These are phyloP conservation scores for Drosophila sordidula DNA, from an alignment of 2,888 invertebrate species.

Conservation along the genomic window DNA sequence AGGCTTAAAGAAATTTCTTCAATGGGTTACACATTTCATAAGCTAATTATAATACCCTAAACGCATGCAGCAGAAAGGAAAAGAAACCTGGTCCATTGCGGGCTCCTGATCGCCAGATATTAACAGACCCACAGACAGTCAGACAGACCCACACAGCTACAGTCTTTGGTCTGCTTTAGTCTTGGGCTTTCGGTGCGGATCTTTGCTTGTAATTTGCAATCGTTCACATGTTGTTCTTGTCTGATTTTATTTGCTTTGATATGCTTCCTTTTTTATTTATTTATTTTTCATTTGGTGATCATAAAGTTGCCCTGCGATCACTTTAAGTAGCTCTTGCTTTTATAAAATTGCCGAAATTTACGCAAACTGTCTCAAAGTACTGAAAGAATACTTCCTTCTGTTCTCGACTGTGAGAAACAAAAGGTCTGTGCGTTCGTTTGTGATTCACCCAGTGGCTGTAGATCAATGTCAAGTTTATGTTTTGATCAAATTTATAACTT, in stretches of 20 bases:
- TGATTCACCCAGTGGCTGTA: constrained; percentile 55
- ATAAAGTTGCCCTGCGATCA: constrained; percentile 62
- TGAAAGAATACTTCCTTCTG: constrained; percentile 46
- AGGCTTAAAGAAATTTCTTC: too few species aligned
- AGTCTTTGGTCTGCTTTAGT: constrained; percentile 9
- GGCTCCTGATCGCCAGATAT: constrained; percentile 62
- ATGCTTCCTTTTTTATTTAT: constrained; percentile 30
- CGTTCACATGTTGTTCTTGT: constrained; percentile 78
- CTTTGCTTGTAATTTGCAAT: constrained; percentile 77
- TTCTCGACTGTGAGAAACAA: constrained; percentile 60
- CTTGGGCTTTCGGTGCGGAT: constrained; percentile 28
- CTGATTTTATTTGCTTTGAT: constrained; percentile 74
- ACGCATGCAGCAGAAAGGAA: constrained; percentile 18
- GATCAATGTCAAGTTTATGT: constrained; percentile 75
- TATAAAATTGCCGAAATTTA: constrained; percentile 69
- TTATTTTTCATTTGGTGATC: constrained; percentile 46
- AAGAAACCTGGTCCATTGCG: constrained; percentile 43
- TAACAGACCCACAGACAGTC: constrained; percentile 30
- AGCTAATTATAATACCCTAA: neutral
- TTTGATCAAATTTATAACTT: constrained; percentile 74
- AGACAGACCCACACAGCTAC: constrained; percentile 17
- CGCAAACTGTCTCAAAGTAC: constrained; percentile 57
- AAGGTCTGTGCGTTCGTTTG: constrained; percentile 33
- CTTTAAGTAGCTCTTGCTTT: constrained; percentile 64
- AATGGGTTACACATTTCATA: neutral